A percentile compares a stretch with the other conserved stretches of the same genome.
Conservation (phyloP, 2,888 invertebrate species). For the Spisula subtruncata region DNA sequence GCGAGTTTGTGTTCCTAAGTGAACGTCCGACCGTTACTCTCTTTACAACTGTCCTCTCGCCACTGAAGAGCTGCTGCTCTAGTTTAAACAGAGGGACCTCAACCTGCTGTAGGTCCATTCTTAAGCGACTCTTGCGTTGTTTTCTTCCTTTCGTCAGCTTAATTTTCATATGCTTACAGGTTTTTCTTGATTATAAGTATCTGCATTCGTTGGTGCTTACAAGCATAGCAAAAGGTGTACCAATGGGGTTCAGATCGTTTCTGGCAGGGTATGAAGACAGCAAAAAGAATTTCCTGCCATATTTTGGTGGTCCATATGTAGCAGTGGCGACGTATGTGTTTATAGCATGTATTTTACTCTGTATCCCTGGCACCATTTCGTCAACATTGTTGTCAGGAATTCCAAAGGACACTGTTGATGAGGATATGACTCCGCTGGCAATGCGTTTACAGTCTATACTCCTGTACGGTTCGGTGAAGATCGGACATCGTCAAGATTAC, state of each 20-base stretch:
- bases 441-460: constrained; percentile 29
- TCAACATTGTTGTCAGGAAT: constrained; percentile 52
- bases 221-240: constrained; percentile 61
- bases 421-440: constrained; percentile 4
- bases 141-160: constrained; percentile 55
- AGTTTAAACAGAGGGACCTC: background rate
- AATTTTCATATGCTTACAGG: constrained; percentile 47
- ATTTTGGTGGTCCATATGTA: constrained; percentile 61
- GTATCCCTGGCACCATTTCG: constrained; percentile 52
- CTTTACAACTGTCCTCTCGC: constrained; percentile 8
- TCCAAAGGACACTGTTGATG: constrained; percentile 19
- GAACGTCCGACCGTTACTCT: background rate
- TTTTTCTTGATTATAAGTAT: constrained; percentile 41
- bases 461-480: constrained; percentile 52
- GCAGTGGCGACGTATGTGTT: constrained; percentile 50
- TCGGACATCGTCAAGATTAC: constrained; percentile 44
- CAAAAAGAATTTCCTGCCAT: constrained; percentile 54
- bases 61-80: background rate
- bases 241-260: constrained; percentile 66
- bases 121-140: constrained; percentile 45
- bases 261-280: constrained; percentile 58
- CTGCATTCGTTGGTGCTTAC: constrained; percentile 52
- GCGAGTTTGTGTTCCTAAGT: constrained; percentile 1
- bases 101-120: background rate
- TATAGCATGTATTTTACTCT: constrained; percentile 36